These are phyloP conservation scores for Tuta absoluta DNA, from an alignment of 2,888 invertebrate species.

Conservation along the genomic window DNA sequence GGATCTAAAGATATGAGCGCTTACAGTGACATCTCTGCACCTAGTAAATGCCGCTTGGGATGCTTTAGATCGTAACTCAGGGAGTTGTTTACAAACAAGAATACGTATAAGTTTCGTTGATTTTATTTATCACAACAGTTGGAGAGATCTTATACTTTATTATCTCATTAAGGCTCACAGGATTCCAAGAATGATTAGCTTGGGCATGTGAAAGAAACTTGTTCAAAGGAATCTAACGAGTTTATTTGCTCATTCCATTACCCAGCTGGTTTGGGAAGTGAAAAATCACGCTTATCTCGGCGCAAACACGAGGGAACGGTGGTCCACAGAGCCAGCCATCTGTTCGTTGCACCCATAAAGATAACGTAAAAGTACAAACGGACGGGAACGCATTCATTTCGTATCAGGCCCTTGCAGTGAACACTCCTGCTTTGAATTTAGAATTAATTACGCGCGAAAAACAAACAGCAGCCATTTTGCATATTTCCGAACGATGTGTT, in stretches of 20 bases:
- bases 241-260: conserved; percentile 72
- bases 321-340: conserved; percentile 70
- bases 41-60: conserved; percentile 50
- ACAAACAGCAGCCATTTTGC: conserved; percentile 70
- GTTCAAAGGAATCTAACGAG: conserved; percentile 62
- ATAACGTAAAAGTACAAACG: conserved; percentile 74
- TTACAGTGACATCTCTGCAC: conserved; percentile 60
- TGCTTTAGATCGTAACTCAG: conserved; percentile 47
- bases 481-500: conserved; percentile 76
- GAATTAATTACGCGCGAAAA: conserved; percentile 72
- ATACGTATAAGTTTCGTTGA: conserved; percentile 34
- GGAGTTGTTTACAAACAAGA: conserved; percentile 71
- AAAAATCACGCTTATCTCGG: conserved; percentile 79
- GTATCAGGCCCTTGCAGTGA: conserved; percentile 65
- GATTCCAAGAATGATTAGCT: conserved; percentile 69
- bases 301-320: conserved; percentile 69
- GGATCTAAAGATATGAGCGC: conserved; percentile 45
- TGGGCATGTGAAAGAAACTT: conserved; percentile 55
- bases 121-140: conserved; percentile 36
- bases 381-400: conserved; percentile 72
- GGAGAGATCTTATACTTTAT: conserved; percentile 31
- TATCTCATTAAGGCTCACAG: conserved; percentile 36
- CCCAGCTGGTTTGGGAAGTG: conserved; percentile 75
- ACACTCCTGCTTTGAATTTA: conserved; percentile 58
- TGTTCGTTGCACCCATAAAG: conserved; percentile 81